Percentiles rank a stretch among this genome's conserved stretches.
phyloP scores from a whole-genome alignment of 1,140 invertebrate genomes.

The Drosophila carrolli region DNA sequence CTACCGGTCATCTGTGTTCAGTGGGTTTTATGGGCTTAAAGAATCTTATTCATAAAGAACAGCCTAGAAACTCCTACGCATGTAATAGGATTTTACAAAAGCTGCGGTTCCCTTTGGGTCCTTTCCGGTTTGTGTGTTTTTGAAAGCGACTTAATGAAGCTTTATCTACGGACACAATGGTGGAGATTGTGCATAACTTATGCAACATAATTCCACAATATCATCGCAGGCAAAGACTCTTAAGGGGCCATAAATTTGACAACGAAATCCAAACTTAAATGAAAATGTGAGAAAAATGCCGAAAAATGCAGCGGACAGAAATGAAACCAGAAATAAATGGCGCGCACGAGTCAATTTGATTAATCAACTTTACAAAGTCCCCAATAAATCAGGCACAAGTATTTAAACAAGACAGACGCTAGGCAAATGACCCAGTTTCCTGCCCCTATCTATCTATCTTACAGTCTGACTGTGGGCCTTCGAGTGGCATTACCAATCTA shows the following conservation, averaged over 20 bases:
- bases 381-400: constrained; percentile 61
- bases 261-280: constrained; percentile 20
- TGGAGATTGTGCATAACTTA: constrained; percentile 22
- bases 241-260: constrained; percentile 33
- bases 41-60: not conserved
- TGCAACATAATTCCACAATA: constrained; percentile 30
- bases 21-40: not conserved
- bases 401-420: constrained; percentile 56
- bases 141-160: constrained; percentile 33
- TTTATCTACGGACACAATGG: constrained; percentile 18
- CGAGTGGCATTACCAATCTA: constrained; percentile 50
- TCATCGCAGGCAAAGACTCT: constrained; percentile 13
- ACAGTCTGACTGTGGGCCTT: constrained; percentile 24
- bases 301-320: constrained; percentile 15
- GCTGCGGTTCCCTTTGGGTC: constrained; percentile 17
- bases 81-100: constrained; percentile 16
- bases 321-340: constrained; percentile 55
- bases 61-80: constrained; percentile 17
- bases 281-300: constrained; percentile 30
- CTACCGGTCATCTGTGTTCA: not conserved
- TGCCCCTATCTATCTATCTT: constrained; percentile 20
- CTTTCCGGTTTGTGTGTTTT: constrained; percentile 15
- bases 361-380: constrained; percentile 72
- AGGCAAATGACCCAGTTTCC: constrained; percentile 69
- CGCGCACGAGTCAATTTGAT: constrained; percentile 53